Percentiles rank a stretch among this genome's conserved stretches.
Evolutionary conservation across 2,113 vertebrate genomes (phyloP).

Genomic region (Hepsetus odoe): DNA sequence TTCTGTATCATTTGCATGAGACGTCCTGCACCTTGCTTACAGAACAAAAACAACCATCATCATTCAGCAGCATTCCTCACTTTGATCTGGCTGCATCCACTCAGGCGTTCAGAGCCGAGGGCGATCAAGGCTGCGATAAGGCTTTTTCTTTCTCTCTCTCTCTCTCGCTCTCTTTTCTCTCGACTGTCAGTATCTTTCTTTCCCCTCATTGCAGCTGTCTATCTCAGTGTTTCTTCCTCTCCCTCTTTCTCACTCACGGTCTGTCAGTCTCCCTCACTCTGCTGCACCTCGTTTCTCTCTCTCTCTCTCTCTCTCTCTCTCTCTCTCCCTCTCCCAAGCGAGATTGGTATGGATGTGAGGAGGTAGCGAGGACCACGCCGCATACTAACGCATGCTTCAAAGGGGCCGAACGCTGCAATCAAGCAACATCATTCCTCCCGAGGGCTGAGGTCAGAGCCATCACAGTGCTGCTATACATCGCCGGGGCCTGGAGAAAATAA

Average conservation of each 20-base stretch:
- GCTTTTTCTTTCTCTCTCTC: background rate
- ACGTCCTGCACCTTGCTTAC: background rate
- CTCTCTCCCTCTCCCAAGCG: background rate
- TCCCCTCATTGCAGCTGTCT: background rate
- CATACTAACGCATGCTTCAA: slow-evolving; percentile 45
- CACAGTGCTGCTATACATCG: background rate
- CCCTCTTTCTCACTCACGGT: too few relatives aligned
- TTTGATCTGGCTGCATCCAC: background rate
- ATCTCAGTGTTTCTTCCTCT: background rate
- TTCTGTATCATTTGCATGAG: background rate
- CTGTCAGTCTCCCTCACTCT: background rate
- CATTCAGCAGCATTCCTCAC: slow-evolving; percentile 25
- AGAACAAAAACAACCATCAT: background rate
- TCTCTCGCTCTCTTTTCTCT: slow-evolving; percentile 6
- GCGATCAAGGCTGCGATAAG: background rate
- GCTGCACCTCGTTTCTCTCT: background rate
- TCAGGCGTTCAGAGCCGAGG: slow-evolving; percentile 11
- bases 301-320: background rate
- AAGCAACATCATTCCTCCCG: slow-evolving; percentile 3
- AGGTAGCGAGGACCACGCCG: background rate
- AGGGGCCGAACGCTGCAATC: background rate
- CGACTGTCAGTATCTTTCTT: background rate
- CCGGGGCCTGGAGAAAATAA: background rate
- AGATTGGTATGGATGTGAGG: slow-evolving; percentile 2
- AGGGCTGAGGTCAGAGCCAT: background rate